A percentile compares a stretch with the other conserved stretches of the same genome.
phyloP scores from a whole-genome alignment of 2,797 vertebrate species.

The Anomalospiza imberbis region DNA sequence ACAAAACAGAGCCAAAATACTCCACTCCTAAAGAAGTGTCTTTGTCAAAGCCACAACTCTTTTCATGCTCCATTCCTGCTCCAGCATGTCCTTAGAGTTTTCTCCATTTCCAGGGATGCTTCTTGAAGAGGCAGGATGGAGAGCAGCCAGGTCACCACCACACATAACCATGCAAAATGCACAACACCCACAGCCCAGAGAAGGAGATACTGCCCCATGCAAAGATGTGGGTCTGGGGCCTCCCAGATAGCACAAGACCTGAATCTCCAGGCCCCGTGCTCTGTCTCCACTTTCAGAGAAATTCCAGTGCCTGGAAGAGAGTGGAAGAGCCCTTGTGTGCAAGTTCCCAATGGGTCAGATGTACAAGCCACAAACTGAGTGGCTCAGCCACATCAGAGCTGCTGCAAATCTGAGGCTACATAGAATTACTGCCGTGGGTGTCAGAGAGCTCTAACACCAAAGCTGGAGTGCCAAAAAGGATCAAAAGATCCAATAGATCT shows the following conservation, averaged over 20 bases:
- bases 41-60: neutral
- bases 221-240: neutral
- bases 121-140: neutral
- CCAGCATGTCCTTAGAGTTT: neutral
- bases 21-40: neutral
- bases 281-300: neutral
- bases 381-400: neutral
- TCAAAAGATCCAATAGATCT: neutral
- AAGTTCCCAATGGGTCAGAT: rapidly evolving
- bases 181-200: neutral
- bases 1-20: neutral
- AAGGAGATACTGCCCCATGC: neutral
- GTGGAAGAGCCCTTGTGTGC: neutral
- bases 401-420: neutral
- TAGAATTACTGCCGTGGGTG: neutral
- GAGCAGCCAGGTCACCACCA: neutral
- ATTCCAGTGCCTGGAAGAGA: neutral
- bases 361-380: neutral
- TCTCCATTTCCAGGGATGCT: neutral
- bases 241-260: neutral
- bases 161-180: rapidly evolving
- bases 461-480: neutral
- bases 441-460: neutral
- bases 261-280: neutral
- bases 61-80: neutral